Conservation (phyloP, 92 coral and sea anemone species). For the Actinernus sp. region DNA sequence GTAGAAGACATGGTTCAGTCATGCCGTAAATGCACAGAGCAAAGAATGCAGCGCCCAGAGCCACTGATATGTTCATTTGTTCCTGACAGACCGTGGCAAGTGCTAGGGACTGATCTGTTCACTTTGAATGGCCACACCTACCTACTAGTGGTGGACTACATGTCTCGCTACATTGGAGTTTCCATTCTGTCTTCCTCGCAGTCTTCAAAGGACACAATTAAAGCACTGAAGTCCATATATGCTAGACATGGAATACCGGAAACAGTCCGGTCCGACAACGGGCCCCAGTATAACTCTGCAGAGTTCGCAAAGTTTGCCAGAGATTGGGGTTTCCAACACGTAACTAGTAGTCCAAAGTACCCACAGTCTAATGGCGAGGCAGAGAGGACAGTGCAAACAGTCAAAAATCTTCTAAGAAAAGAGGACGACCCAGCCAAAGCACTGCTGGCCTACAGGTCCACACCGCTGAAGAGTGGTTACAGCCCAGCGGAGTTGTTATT, state of each 20-base stretch:
- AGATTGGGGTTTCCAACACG: conserved; percentile 44
- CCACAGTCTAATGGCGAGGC: conserved; percentile 21
- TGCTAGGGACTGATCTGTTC: too few species aligned
- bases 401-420: conserved; percentile 16
- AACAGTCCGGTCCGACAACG: conserved; percentile 57
- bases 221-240: too few species aligned
- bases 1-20: too few species aligned
- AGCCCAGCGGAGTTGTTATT: conserved; percentile 40
- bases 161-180: too few species aligned
- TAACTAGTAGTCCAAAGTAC: conserved; percentile 27
- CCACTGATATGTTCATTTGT: too few species aligned
- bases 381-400: conserved; percentile 13
- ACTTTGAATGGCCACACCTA: too few species aligned
- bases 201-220: too few species aligned
- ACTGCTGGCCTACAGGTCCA: conserved; percentile 17
- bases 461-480: conserved; percentile 16
- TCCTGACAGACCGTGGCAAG: too few species aligned
- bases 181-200: too few species aligned
- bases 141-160: too few species aligned
- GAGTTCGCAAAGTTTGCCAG: conserved; percentile 28
- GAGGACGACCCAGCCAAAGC: conserved; percentile 27
- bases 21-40: too few species aligned
- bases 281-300: conserved; percentile 25
- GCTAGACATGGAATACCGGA: conserved; percentile 67
- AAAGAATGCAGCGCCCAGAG: too few species aligned